phyloP scores from a whole-genome alignment of 2,888 invertebrate species.

The Heliothis peltigera region DNA sequence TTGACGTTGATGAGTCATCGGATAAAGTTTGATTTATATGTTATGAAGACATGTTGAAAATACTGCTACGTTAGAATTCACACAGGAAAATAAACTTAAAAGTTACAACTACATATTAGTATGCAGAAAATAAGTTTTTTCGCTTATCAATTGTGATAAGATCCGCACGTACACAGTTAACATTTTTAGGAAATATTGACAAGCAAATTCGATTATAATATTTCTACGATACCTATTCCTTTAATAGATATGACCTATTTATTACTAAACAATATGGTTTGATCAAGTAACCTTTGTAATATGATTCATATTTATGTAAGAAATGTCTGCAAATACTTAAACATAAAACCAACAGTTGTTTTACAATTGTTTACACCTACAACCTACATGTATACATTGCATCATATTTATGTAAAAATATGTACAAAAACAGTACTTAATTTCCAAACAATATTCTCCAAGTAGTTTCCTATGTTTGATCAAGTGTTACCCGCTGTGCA shows the following conservation, averaged over 20 bases:
- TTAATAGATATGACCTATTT: constrained; percentile 3
- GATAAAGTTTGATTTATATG: too few species aligned
- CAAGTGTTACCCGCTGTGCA: constrained; percentile 45
- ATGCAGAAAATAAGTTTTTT: neutral
- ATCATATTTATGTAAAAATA: constrained; percentile 1
- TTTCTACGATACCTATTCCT: constrained; percentile 1
- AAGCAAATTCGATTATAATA: constrained; percentile 12
- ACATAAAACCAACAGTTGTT: constrained; percentile 4
- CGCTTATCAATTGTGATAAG: constrained; percentile 8
- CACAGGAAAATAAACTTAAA: too few species aligned
- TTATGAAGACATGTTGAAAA: too few species aligned
- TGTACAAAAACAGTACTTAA: neutral
- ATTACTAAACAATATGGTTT: neutral
- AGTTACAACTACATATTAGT: neutral
- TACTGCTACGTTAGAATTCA: too few species aligned
- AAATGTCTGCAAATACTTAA: constrained; percentile 1
- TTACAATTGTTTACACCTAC: constrained; percentile 13
- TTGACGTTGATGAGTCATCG: too few species aligned
- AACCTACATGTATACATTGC: constrained; percentile 7
- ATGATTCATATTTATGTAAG: neutral
- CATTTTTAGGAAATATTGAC: constrained; percentile 7
- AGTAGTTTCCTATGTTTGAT: constrained; percentile 17
- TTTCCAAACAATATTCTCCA: neutral
- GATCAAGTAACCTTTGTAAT: neutral
- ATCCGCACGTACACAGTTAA: constrained; percentile 29